These are phyloP conservation scores for Psococerastis gibbosa DNA, from an alignment of 2,888 invertebrate genomes.

Conservation along the genomic window DNA sequence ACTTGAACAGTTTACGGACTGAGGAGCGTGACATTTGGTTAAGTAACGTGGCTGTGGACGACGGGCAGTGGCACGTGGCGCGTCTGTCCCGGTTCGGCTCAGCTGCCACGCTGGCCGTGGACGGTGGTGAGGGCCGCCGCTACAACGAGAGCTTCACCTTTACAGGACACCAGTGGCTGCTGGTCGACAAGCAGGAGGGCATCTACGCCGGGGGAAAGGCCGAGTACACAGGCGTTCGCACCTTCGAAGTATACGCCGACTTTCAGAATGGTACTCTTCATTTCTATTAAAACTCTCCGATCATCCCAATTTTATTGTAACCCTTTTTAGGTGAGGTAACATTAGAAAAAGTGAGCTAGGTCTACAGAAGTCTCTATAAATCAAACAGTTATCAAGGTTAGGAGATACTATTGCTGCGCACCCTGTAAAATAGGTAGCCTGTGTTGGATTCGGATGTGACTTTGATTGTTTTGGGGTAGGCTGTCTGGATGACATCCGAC, in stretches of 20 bases:
- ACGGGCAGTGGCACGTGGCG: slow-evolving; percentile 94
- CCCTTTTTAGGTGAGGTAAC: neutral
- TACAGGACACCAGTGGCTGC: slow-evolving; percentile 76
- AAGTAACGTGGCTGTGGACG: slow-evolving; percentile 74
- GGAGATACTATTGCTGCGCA: too few species aligned
- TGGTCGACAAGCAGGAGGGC: slow-evolving; percentile 86
- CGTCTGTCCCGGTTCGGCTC: slow-evolving; percentile 77
- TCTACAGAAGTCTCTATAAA: neutral
- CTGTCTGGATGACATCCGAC: slow-evolving; percentile 63
- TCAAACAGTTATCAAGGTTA: too few species aligned
- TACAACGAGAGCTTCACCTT: slow-evolving; percentile 87
- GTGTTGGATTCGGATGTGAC: too few species aligned
- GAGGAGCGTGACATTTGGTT: slow-evolving; percentile 84
- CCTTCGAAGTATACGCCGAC: slow-evolving; percentile 86
- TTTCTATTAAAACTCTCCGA: too few species aligned
- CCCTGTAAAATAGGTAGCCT: too few species aligned
- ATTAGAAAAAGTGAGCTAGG: slow-evolving; percentile 1
- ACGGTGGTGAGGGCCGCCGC: slow-evolving; percentile 84
- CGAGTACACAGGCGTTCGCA: slow-evolving; percentile 82
- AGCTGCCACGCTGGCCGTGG: slow-evolving; percentile 78
- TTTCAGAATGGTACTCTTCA: slow-evolving; percentile 71
- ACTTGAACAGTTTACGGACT: slow-evolving; percentile 75
- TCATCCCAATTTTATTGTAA: neutral
- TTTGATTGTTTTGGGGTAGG: too few species aligned
- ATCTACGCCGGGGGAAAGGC: slow-evolving; percentile 93